These are phyloP conservation scores for Drosophila pullipes DNA, from an alignment of 2,888 invertebrate genomes.

Conservation along the genomic window DNA sequence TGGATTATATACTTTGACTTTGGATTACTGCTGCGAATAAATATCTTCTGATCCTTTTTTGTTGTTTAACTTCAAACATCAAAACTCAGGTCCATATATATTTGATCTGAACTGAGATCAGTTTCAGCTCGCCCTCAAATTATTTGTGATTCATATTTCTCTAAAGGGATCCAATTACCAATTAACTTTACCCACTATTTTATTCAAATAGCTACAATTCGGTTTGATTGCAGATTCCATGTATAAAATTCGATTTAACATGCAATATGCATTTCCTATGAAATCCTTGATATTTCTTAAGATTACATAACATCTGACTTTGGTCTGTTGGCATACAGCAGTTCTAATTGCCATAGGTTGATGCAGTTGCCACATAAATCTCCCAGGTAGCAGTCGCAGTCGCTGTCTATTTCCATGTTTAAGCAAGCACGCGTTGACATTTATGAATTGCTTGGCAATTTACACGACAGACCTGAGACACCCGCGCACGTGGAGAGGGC, in stretches of 20 bases:
- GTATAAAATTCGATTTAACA: not conserved
- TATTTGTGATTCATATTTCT: not conserved
- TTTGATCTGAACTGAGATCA: not conserved
- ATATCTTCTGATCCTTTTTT: not conserved
- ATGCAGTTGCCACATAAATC: constrained; percentile 50
- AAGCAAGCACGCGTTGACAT: constrained; percentile 72
- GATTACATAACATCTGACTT: constrained; percentile 1
- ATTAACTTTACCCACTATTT: not conserved
- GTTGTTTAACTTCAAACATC: not conserved
- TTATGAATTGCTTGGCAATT: constrained; percentile 82
- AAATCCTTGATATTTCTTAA: not conserved
- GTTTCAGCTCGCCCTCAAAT: not conserved
- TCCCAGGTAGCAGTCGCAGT: constrained; percentile 13
- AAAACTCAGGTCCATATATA: no score
- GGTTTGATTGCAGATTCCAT: not conserved
- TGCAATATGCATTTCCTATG: not conserved
- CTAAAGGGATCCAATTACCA: not conserved
- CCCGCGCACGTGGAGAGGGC: constrained; percentile 59
- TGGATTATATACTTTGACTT: not conserved
- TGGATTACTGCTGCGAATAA: not conserved
- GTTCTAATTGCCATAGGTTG: constrained; percentile 42
- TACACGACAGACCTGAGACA: constrained; percentile 71
- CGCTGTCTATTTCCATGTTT: constrained; percentile 35
- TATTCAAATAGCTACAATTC: not conserved
- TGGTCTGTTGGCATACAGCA: not conserved